A percentile compares a stretch with the other conserved stretches of the same genome.
Evolutionary conservation across 2,113 vertebrate genomes (phyloP).

Genomic region (Gopherus evgoodei): DNA sequence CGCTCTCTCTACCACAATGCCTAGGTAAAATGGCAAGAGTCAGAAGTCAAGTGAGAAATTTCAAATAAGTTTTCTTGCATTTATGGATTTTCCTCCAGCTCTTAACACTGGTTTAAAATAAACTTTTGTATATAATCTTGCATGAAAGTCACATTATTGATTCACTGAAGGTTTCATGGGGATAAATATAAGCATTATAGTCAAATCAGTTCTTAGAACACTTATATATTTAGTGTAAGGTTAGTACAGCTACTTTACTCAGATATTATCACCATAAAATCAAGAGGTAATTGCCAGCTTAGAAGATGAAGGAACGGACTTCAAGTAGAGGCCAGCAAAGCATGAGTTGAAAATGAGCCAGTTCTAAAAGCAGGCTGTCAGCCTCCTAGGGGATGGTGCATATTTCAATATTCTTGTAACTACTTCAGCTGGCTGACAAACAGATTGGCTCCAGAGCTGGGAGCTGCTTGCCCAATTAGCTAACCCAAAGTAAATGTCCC

Average conservation of each 20-base stretch:
- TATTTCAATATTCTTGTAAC: slow-evolving; percentile 54
- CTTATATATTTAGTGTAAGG: not conserved
- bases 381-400: not conserved
- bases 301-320: not conserved
- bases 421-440: slow-evolving; percentile 44
- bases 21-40: not conserved
- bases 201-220: not conserved
- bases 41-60: not conserved
- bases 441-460: slow-evolving; percentile 39
- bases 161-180: not conserved
- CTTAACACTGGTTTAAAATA: not conserved
- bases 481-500: slow-evolving; percentile 16
- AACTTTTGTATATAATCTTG: not conserved
- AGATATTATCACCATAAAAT: not conserved
- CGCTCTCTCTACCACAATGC: not conserved
- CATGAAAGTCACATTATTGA: not conserved
- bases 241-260: not conserved
- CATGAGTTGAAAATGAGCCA: slow-evolving; percentile 44
- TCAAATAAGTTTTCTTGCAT: slow-evolving; percentile 1
- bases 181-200: not conserved
- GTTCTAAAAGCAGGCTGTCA: slow-evolving; percentile 7
- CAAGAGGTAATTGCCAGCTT: not conserved
- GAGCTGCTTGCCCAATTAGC: slow-evolving; percentile 42
- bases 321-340: slow-evolving; percentile 22
- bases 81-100: not conserved